phyloP scores from a whole-genome alignment of 2,797 vertebrate genomes.

The Neosilurus mollespiculum region DNA sequence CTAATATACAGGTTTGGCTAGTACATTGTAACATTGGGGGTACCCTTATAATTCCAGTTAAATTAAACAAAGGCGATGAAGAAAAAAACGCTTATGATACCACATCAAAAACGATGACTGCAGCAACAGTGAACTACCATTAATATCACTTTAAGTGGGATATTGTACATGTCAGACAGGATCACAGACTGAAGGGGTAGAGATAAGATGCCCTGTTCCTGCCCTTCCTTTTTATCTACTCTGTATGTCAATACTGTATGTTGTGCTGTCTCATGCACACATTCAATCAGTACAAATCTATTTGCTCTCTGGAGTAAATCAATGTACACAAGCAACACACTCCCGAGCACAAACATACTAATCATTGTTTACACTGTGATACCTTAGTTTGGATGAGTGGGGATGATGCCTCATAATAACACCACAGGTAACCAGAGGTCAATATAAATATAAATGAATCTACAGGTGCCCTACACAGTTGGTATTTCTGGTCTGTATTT shows the following conservation, averaged over 20 bases:
- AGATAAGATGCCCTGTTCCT: slow-evolving; percentile 49
- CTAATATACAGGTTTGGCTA: too few species aligned
- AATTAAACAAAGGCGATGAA: not conserved
- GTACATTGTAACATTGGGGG: not conserved
- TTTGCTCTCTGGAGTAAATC: slow-evolving; percentile 51
- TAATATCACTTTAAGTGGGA: not conserved
- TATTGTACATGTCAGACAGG: not conserved
- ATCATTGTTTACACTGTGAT: slow-evolving; percentile 61
- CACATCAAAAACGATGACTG: not conserved
- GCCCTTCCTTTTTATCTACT: slow-evolving; percentile 27
- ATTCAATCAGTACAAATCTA: slow-evolving; percentile 10
- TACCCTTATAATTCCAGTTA: not conserved
- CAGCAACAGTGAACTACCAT: not conserved
- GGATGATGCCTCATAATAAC: slow-evolving; percentile 23
- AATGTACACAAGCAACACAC: not conserved
- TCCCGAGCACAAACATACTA: slow-evolving; percentile 49
- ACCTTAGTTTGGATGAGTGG: slow-evolving; percentile 43
- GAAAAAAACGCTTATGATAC: not conserved
- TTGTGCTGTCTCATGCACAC: not conserved
- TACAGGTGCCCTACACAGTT: not conserved
- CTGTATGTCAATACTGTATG: not conserved
- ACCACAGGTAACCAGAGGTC: slow-evolving; percentile 59
- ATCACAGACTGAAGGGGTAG: not conserved
- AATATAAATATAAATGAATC: slow-evolving; percentile 24
- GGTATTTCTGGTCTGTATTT: not conserved